Evolutionary conservation across 2,888 invertebrate species (phyloP).

Genomic region (Alsophila aescularia): DNA sequence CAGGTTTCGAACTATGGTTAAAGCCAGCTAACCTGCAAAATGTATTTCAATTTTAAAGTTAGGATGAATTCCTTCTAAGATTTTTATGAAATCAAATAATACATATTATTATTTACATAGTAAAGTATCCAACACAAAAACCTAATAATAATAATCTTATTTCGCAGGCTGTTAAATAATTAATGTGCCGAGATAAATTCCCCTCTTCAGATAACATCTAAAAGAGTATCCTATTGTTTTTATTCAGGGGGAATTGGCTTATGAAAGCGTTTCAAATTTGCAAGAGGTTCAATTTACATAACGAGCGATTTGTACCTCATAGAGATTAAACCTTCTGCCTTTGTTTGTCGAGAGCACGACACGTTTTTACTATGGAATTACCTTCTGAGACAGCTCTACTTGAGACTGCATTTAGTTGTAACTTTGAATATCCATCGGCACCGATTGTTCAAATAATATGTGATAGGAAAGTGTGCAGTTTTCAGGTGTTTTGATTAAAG

Average conservation of each 20-base stretch:
- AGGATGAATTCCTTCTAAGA: background rate
- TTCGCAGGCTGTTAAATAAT: slow-evolving; percentile 49
- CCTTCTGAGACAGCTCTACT: slow-evolving; percentile 50
- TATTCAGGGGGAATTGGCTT: slow-evolving; percentile 77
- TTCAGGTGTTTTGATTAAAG: no score
- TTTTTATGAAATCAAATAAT: background rate
- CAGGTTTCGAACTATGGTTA: no score
- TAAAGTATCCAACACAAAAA: background rate
- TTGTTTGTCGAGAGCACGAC: slow-evolving; percentile 58
- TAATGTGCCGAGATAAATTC: slow-evolving; percentile 60
- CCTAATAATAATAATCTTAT: slow-evolving; percentile 10
- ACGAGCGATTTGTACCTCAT: slow-evolving; percentile 80
- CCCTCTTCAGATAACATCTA: slow-evolving; percentile 55
- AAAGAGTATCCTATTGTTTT: slow-evolving; percentile 75
- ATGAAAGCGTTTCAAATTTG: slow-evolving; percentile 80
- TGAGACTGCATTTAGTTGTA: slow-evolving; percentile 45
- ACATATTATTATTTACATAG: background rate
- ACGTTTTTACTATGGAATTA: slow-evolving; percentile 51
- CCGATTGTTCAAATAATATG: background rate
- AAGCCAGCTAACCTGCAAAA: no score
- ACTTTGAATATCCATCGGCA: slow-evolving; percentile 46
- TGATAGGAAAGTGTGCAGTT: no score
- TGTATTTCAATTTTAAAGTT: no score
- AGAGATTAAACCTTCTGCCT: slow-evolving; percentile 67
- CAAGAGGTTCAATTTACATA: slow-evolving; percentile 82